Conservation (phyloP, 1,140 invertebrate genomes). For the Halyomorpha halys region DNA sequence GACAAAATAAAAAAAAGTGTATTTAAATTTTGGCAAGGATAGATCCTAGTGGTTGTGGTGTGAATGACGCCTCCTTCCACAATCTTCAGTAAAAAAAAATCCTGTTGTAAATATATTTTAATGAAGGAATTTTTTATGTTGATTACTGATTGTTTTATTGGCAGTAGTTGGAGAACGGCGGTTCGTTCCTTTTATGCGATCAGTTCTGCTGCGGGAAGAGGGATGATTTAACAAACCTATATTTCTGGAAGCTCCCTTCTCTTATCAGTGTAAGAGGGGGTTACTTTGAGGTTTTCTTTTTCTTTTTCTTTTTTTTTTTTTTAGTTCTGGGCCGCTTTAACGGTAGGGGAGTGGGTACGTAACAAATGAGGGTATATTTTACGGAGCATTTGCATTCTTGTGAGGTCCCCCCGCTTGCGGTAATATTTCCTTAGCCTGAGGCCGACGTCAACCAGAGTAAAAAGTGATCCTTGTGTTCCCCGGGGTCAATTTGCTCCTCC, state of each 20-base stretch:
- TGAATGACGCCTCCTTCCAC: too few relatives aligned
- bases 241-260: constrained; percentile 6
- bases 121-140: too few relatives aligned
- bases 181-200: too few relatives aligned
- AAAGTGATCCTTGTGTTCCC: constrained; percentile 13
- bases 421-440: constrained; percentile 13
- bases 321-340: constrained; percentile 12
- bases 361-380: constrained; percentile 19
- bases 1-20: too few relatives aligned
- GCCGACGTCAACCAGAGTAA: constrained; percentile 2
- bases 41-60: too few relatives aligned
- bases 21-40: too few relatives aligned
- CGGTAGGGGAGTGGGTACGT: constrained; percentile 4
- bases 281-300: constrained; percentile 12
- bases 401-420: constrained; percentile 1
- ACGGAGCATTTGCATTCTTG: constrained; percentile 16
- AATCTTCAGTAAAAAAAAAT: too few relatives aligned
- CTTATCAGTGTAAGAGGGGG: constrained; percentile 12
- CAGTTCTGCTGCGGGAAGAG: not conserved
- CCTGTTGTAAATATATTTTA: too few relatives aligned
- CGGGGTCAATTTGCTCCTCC: constrained; percentile 11
- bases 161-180: too few relatives aligned
- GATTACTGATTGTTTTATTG: too few relatives aligned
- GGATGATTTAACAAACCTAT: constrained; percentile 18
- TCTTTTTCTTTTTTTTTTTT: constrained; percentile 16